Base-by-base conservation (phyloP, 35 echinoderm and acorn worm species). In the Hemicentrotus pulcherrimus region DNA sequence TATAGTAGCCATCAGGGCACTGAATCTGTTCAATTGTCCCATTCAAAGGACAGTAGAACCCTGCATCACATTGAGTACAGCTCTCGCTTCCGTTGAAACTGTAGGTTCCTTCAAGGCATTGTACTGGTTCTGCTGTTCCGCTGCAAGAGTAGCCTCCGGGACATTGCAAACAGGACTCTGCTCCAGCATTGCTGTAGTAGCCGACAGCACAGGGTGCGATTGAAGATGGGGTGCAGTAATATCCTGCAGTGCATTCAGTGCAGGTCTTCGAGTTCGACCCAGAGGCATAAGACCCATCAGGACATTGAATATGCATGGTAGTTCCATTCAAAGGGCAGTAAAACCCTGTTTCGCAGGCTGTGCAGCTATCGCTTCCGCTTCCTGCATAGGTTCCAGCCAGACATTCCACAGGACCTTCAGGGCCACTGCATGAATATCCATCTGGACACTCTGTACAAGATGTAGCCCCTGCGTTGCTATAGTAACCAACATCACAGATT, bases 101-200 rank as follows among this genome's bases (percentile, higher is more conserved):
- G 92, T 99, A 97, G 16, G 31, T 86, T 35, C 98, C 98, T 18
- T 92, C 92, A 8, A 55, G 92, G 58, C 98, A 99, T 60, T 94
- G 46, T n/a, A 93, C 47, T 32, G 95, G 95, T 13, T 92, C 46
- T 15, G 31, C 60, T 24, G 86, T 95, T 9, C 96, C 97, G 10
- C 91, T 28, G 88, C 98, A 99, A 52, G 94, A 94, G 50, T 96
- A 99, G 0, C 98, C 98, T 47, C 96, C 97, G 28, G 95, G 96
- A 78, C 98, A 99, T 6, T 87, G 52, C 46, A 88, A 41, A 47
- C 98, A 99, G 0, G 88, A 92, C 61, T 94, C 95, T 47, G 95
- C 94, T n/a, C 97, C 95, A 7, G 91, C 96, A 46, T 94, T 92
- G 94, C 97, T 97, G 93, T 97, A 99, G 48, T 94, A 97, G 16